Evolutionary conservation across 2,888 invertebrate genomes (phyloP).

Genomic region (Drosophila birchii): DNA sequence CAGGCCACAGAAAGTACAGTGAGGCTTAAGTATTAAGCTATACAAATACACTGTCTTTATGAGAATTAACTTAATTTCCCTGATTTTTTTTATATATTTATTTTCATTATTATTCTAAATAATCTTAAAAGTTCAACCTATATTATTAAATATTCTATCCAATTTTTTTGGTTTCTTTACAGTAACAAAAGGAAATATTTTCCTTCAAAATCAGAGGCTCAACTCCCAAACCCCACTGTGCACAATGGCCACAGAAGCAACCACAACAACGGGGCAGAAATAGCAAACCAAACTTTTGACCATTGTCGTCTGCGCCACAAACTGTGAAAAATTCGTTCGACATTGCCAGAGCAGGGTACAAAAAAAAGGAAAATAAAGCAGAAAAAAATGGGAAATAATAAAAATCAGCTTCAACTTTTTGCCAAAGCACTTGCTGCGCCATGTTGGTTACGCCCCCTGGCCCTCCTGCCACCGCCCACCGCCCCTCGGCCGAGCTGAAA

Average conservation of each 20-base stretch:
- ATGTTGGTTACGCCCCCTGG: constrained; percentile 71
- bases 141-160: background rate
- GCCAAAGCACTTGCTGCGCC: constrained; percentile 74
- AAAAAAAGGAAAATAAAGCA: constrained; percentile 9
- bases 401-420: constrained; percentile 66
- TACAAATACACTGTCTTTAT: background rate
- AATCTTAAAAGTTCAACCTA: too few relatives aligned
- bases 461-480: constrained; percentile 3
- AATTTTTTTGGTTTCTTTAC: background rate
- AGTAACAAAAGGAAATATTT: background rate
- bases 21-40: constrained; percentile 1
- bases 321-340: constrained; percentile 78
- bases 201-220: background rate
- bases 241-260: constrained; percentile 53
- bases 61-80: background rate
- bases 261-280: constrained; percentile 16
- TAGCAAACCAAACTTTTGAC: constrained; percentile 48
- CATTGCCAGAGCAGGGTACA: constrained; percentile 52
- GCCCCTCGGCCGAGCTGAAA: constrained; percentile 40
- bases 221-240: constrained; percentile 44
- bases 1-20: constrained; percentile 52
- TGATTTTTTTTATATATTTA: too few relatives aligned
- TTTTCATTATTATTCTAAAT: too few relatives aligned
- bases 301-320: constrained; percentile 54
- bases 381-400: constrained; percentile 51